Evolutionary conservation across 2,888 invertebrate species (phyloP).

Genomic region (Nudaria mundana): DNA sequence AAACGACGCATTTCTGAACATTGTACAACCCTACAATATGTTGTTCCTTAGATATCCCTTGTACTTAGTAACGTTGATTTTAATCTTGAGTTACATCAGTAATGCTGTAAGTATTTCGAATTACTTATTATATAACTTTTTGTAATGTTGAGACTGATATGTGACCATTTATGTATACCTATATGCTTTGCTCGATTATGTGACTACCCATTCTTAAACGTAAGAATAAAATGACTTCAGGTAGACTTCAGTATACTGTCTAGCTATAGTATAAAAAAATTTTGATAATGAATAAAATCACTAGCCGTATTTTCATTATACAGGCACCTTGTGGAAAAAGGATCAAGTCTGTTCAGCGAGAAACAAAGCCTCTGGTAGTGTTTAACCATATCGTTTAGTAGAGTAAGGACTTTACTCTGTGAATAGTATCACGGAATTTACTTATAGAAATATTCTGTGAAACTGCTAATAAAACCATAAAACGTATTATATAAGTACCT

Average conservation of each 20-base stretch:
- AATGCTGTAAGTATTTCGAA: conserved; percentile 45
- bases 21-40: too few species aligned
- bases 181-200: too few species aligned
- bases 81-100: conserved; percentile 26
- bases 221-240: neutral
- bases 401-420: neutral
- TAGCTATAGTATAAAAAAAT: neutral
- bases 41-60: neutral
- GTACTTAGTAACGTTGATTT: conserved; percentile 16
- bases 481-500: too few species aligned
- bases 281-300: neutral
- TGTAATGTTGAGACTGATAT: neutral
- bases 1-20: too few species aligned
- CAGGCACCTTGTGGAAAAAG: conserved; percentile 35
- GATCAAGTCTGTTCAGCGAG: conserved; percentile 16
- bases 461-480: neutral
- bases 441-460: neutral
- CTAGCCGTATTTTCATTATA: conserved; percentile 21
- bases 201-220: too few species aligned
- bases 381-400: neutral
- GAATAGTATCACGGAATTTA: too few species aligned
- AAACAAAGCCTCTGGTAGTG: conserved; percentile 10
- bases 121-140: too few species aligned
- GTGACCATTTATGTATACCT: too few species aligned
- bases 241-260: neutral